Evolutionary conservation across 1,140 invertebrate species (phyloP), one percentile per base, ranked within the genome.

Genomic region (Diploscapter pachys): DNA sequence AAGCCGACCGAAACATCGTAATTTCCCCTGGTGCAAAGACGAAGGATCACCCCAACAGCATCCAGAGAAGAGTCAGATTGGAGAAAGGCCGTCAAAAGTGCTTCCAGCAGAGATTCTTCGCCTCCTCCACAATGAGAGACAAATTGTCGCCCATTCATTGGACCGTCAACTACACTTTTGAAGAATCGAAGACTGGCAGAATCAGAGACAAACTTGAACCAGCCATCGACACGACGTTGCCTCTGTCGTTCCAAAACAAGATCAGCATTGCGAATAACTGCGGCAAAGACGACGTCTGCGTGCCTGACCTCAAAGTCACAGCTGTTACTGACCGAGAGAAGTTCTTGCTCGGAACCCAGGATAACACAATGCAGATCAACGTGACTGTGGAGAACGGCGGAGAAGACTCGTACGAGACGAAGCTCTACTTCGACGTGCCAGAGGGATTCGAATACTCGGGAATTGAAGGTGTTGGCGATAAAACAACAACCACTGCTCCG

Each of bases 81-180:
- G 57, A 83, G 75, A 76, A 76, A 50, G 65, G 63, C 55, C 13
- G 64, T 9, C 68, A 76, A 52, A 76, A 76, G 64, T 76, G 75
- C 13, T 76, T 86, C 76, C 69, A 73, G 31, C 69, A 63, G 66
- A 57, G 54, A 70, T 77, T 79, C 73, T 81, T 72, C 65, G 63
- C 62, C 31, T 80, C 65, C 13, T 73, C 54, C 55, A 80, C 59
- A 57, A 69, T 73, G n/a, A 89, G 92, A 56, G 95, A 98, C 86
- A 98, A 98, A 86, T 87, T 98, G 62, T 95, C 93, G 0, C 91
- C 93, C 0, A 89, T 98, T 48, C 92, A 94, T 77, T 92, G 93
- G 0, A 92, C 94, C 85, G 90, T 95, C 73, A 89, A 90, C 3
- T 96, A 95, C 87, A 91, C 91, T 76, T 87, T 96, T 80, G 72